Evolutionary conservation across 2,888 invertebrate species (phyloP), one percentile per base, ranked within the genome.

Genomic region (Tholera decimalis): DNA sequence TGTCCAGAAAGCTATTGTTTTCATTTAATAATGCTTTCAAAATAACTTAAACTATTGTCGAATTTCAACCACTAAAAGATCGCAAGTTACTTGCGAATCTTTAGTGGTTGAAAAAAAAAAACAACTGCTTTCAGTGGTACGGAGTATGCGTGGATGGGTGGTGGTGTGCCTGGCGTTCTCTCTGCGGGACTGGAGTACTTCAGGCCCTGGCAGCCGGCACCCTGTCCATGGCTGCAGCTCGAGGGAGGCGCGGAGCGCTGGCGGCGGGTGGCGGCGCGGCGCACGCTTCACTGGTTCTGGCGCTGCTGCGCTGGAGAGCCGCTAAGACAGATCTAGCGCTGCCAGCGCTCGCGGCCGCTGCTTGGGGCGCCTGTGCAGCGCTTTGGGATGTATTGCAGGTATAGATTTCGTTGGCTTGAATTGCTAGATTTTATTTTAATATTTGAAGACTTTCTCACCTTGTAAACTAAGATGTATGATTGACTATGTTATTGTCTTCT

Each of bases 301-400:
- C 98, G 1, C 91, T 98, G 78, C 96, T 98, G 70, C 94, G 97
- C 26, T 98, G 98, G 98, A 97, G 97, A 73, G 98, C 98, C 0
- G 97, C 97, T 0, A 96, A 97, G 66, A 98, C 98, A 58, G 98
- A 98, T 83, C 96, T 98, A 18, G 98, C 98, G 0, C 94, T 98
- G 56, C 98, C 98, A 67, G 98, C 98, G 77, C 97, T 98, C 24
- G 97, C 98, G 55, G 97, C 98, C 3, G 98, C 98, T 0, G 97
- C 98, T 0, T 98, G 98, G 98, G 98, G 98, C 18, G 98, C 98
- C 3, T 98, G 98, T 90, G 98, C 98, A 60, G 97, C 98, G 22
- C 97, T 98, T 77, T 98, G 98, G 98, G 98, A 98, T 85, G 97
- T 98, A 62, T 85, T 97, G 37, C 96, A 96, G 92, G 96, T 96